Percentiles rank a stretch among this genome's conserved stretches.
Evolutionary conservation across 2,888 invertebrate species (phyloP).

Genomic region (Xylota sylvarum): DNA sequence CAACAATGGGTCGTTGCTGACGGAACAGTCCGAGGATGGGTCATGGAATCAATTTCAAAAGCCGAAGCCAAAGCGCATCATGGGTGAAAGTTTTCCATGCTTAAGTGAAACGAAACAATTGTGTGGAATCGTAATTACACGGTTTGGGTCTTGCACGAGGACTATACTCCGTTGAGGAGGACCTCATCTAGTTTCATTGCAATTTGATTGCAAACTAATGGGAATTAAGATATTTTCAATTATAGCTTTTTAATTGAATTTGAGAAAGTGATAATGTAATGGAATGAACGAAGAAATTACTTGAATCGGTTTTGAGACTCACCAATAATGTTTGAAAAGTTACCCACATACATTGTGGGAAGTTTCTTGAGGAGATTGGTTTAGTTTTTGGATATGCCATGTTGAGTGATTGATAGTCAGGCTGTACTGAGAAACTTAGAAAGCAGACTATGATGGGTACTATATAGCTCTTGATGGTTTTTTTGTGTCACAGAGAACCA

Average conservation of each 20-base stretch:
- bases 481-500: too few relatives aligned
- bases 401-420: too few relatives aligned
- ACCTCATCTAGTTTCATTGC: constrained; percentile 56
- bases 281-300: constrained; percentile 34
- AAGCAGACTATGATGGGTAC: too few relatives aligned
- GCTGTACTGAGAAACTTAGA: too few relatives aligned
- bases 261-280: constrained; percentile 66
- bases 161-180: constrained; percentile 26
- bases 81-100: constrained; percentile 66
- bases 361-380: too few relatives aligned
- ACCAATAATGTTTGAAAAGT: neutral
- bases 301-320: neutral
- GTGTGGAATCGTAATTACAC: constrained; percentile 53
- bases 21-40: constrained; percentile 25
- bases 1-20: constrained; percentile 3
- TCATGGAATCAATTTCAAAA: constrained; percentile 62
- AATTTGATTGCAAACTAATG: constrained; percentile 69
- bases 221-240: constrained; percentile 56
- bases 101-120: constrained; percentile 59
- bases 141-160: constrained; percentile 48
- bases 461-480: too few relatives aligned
- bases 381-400: too few relatives aligned
- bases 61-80: constrained; percentile 28
- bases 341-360: too few relatives aligned
- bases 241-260: constrained; percentile 59